Evolutionary conservation across 2,797 vertebrate species (phyloP).

Genomic region (Eidolon dupreanum): DNA sequence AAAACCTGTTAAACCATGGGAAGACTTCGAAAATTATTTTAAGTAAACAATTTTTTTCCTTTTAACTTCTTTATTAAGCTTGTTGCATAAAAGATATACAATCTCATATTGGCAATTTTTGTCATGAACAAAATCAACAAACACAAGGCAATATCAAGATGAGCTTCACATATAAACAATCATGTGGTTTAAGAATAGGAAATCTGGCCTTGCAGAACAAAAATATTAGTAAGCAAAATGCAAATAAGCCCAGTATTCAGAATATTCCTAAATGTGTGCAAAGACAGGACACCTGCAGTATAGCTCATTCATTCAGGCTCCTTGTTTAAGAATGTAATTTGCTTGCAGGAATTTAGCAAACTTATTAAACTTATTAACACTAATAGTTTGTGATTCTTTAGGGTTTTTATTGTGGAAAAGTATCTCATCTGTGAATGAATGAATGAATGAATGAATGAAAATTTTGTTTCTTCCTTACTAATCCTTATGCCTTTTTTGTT

Average conservation of each 20-base stretch:
- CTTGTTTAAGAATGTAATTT: neutral
- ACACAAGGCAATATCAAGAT: slow-evolving; percentile 62
- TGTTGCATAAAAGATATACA: slow-evolving; percentile 71
- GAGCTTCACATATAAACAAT: slow-evolving; percentile 65
- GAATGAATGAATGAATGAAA: neutral
- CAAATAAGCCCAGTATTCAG: slow-evolving; percentile 51
- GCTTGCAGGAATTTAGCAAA: neutral
- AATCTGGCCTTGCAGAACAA: slow-evolving; percentile 57
- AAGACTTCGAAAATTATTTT: slow-evolving; percentile 63
- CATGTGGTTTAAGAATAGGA: slow-evolving; percentile 38
- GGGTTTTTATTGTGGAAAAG: neutral
- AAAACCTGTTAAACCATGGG: slow-evolving; percentile 51
- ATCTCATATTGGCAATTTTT: slow-evolving; percentile 67
- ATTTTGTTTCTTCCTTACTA: neutral
- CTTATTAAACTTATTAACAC: neutral
- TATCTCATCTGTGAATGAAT: neutral
- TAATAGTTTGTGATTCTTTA: neutral
- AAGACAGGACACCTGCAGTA: slow-evolving; percentile 20
- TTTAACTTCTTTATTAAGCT: slow-evolving; percentile 78
- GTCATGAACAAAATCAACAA: slow-evolving; percentile 73
- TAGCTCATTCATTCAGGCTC: slow-evolving; percentile 41
- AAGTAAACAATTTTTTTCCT: slow-evolving; percentile 69
- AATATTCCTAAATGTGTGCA: slow-evolving; percentile 47
- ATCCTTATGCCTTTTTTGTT: neutral
- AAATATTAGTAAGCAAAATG: slow-evolving; percentile 65